Evolutionary conservation across 1,140 invertebrate genomes (phyloP).

Genomic region (Maniola jurtina): DNA sequence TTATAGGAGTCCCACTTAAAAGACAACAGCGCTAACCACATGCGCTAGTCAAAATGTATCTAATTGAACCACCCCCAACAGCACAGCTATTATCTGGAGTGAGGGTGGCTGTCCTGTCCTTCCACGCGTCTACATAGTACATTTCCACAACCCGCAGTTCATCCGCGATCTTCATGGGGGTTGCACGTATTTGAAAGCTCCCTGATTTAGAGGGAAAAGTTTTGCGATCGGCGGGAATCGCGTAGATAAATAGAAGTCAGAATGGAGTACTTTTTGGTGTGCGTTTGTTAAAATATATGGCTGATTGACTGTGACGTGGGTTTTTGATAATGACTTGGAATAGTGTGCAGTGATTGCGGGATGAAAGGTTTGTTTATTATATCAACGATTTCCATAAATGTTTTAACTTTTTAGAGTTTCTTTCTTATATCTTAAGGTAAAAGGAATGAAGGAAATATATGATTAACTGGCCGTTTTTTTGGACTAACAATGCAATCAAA

Average conservation of each 20-base stretch:
- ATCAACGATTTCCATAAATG: too few relatives aligned
- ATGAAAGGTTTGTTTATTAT: constrained; percentile 54
- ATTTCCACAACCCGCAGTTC: constrained; percentile 37
- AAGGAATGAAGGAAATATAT: too few relatives aligned
- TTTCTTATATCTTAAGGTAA: too few relatives aligned
- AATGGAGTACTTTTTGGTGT: constrained; percentile 5
- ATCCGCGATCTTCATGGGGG: constrained; percentile 34
- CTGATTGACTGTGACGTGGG: constrained; percentile 5
- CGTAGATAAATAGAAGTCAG: neutral
- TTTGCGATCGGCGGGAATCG: constrained; percentile 30
- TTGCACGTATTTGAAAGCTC: constrained; percentile 35
- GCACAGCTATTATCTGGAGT: constrained; percentile 32
- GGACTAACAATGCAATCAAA: too few relatives aligned
- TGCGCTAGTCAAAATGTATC: constrained; percentile 7
- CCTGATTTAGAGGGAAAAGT: constrained; percentile 51
- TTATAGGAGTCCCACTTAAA: too few relatives aligned
- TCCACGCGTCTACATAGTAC: neutral
- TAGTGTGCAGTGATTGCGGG: constrained; percentile 41
- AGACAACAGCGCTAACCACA: too few relatives aligned
- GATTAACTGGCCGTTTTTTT: too few relatives aligned
- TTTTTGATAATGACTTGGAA: constrained; percentile 27
- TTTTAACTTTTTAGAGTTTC: neutral
- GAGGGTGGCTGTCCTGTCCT: constrained; percentile 23
- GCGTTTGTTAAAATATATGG: constrained; percentile 4
- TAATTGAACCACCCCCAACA: constrained; percentile 40